Evolutionary conservation across 2,797 vertebrate species (phyloP).

Genomic region (Clarias platycephalus): DNA sequence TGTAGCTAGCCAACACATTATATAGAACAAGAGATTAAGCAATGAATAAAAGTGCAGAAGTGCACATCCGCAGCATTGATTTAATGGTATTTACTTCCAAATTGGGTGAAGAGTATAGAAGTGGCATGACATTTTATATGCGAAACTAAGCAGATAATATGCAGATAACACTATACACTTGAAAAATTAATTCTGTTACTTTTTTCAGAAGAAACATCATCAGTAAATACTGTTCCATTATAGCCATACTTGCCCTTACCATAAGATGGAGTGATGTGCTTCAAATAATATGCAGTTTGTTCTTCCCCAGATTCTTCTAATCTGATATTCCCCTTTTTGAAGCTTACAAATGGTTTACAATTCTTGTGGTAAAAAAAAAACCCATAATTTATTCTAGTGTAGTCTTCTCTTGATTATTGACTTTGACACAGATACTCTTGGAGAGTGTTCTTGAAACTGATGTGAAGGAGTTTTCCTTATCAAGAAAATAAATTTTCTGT

Average conservation of each 20-base stretch:
- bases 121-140: background rate
- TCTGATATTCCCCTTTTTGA: too few relatives aligned
- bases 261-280: background rate
- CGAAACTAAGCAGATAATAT: background rate
- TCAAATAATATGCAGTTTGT: background rate
- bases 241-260: background rate
- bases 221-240: background rate
- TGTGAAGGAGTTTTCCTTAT: background rate
- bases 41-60: background rate
- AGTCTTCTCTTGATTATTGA: background rate
- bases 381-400: background rate
- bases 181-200: background rate
- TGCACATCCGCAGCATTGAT: background rate
- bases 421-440: background rate
- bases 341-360: background rate
- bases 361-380: background rate
- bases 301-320: background rate
- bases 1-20: background rate
- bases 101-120: background rate
- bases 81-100: too few relatives aligned
- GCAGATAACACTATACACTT: background rate
- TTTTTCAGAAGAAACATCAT: background rate
- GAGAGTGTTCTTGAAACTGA: background rate
- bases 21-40: background rate
- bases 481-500: background rate